Evolutionary conservation across 92 coral and sea anemone species (phyloP), one percentile per base, ranked within the genome.

Genomic region (Pocillopora grandis): DNA sequence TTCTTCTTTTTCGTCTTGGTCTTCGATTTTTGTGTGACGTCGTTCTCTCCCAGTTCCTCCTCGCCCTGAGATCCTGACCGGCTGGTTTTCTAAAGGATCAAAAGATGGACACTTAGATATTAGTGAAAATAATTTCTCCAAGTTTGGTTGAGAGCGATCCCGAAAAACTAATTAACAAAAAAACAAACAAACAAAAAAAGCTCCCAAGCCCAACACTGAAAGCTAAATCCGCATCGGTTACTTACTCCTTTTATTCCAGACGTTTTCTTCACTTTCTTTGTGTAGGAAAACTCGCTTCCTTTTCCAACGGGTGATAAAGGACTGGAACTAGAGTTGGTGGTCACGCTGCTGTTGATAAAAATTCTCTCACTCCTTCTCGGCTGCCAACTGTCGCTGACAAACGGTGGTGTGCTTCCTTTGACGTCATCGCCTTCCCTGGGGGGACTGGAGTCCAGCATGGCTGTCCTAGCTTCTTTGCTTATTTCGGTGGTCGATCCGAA

Each of bases 351-450:
- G 77, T 92, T 97, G 23, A 97, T 86, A 63, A 97, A 97, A 20
- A 97, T 97, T 71, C 99, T 73, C 80, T 97, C 99, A 58, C 99
- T 97, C 71, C 99, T 91, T 56, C 99, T 84, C 20, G 97, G 93
- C 60, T 95, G 98, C 92, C 98, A 96, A 67, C 92, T 94, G 35
- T 90, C 93, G 75, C 91, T 83, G 42, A 83, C 80, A 71, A 83
- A 64, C 76, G 93, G 75, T 18, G 94, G 80, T 20, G 92, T 84
- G 17, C 79, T 62, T 68, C 71, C 67, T 58, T 79, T 86, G 10
- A 80, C 62, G 52, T 62, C 85, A 62, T 88, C 95, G 23, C 78
- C 74, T 11, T 93, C 91, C 58, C 89, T 88, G 9, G 74, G 62
- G 12, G 89, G 57, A 55, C 90, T 87, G 9, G 88, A 67, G 37